phyloP scores from a whole-genome alignment of 1,140 invertebrate species.

The Scylla paramamosain region DNA sequence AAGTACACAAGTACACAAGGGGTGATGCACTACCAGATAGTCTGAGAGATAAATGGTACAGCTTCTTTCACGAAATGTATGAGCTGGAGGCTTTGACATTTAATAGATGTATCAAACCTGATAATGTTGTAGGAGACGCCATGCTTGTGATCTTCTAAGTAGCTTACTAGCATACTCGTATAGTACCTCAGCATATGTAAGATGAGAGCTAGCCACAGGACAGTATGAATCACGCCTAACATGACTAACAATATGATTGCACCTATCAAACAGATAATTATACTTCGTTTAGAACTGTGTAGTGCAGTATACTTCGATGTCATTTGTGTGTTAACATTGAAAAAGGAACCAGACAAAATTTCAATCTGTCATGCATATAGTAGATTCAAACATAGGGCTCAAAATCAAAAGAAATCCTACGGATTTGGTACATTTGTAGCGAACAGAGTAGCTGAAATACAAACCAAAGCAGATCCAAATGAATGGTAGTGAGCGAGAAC shows the following conservation, averaged over 20 bases:
- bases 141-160: slow-evolving; percentile 31
- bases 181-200: slow-evolving; percentile 27
- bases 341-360: slow-evolving; percentile 6
- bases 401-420: slow-evolving; percentile 47
- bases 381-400: slow-evolving; percentile 50
- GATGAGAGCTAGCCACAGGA: background rate
- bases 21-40: background rate
- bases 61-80: slow-evolving; percentile 18
- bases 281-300: slow-evolving; percentile 46
- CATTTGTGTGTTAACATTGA: background rate
- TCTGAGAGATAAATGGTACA: background rate
- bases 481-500: slow-evolving; percentile 43
- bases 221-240: background rate
- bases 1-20: too few species aligned
- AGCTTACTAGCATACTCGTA: slow-evolving; percentile 40
- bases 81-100: background rate
- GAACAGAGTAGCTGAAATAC: slow-evolving; percentile 48
- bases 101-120: slow-evolving; percentile 2
- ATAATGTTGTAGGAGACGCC: background rate
- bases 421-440: slow-evolving; percentile 44
- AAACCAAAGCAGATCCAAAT: background rate
- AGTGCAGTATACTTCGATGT: slow-evolving; percentile 12
- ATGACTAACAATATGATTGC: slow-evolving; percentile 42
- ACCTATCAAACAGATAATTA: slow-evolving; percentile 44
- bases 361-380: slow-evolving; percentile 43